A percentile compares a stretch with the other conserved stretches of the same genome.
These are phyloP conservation scores for Ptilonorhynchus violaceus DNA, from an alignment of 2,113 vertebrate species.

Conservation along the genomic window DNA sequence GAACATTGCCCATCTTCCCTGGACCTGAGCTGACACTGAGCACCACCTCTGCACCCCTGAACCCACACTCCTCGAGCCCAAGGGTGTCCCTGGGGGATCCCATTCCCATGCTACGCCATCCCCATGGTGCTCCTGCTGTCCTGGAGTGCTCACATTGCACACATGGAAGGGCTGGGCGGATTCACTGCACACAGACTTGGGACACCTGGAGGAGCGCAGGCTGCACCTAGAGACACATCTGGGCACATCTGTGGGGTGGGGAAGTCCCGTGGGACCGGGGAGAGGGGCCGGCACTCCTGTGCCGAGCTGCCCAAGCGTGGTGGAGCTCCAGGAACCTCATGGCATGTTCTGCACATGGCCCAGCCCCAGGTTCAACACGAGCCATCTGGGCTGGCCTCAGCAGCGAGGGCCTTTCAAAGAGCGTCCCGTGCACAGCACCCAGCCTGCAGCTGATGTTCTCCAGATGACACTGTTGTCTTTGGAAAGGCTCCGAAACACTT, in stretches of 20 bases:
- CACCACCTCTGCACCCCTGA: neutral
- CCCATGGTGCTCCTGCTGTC: fast-evolving
- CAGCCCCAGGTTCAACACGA: slow-evolving; percentile 43
- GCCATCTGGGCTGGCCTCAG: slow-evolving; percentile 60
- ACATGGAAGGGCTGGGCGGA: fast-evolving
- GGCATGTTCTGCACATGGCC: slow-evolving; percentile 32
- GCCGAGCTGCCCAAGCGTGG: neutral
- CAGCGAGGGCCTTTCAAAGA: slow-evolving; percentile 50
- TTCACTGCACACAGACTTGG: neutral
- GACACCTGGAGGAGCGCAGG: neutral
- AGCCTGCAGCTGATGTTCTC: slow-evolving; percentile 62
- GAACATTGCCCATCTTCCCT: neutral
- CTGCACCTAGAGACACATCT: neutral
- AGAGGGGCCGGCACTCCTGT: neutral
- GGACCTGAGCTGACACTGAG: neutral
- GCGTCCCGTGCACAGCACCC: slow-evolving; percentile 17
- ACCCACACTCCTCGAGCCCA: neutral
- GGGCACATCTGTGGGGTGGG: neutral
- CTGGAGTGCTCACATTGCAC: too few species aligned
- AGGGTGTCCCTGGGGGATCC: neutral
- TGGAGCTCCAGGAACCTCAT: slow-evolving; percentile 28
- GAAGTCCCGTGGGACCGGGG: neutral
- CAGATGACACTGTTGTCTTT: slow-evolving; percentile 65
- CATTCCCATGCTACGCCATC: fast-evolving
- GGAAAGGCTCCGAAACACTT: slow-evolving; percentile 61